Conservation (phyloP, 2,888 invertebrate species). For the Fissipunctia ypsillon region DNA sequence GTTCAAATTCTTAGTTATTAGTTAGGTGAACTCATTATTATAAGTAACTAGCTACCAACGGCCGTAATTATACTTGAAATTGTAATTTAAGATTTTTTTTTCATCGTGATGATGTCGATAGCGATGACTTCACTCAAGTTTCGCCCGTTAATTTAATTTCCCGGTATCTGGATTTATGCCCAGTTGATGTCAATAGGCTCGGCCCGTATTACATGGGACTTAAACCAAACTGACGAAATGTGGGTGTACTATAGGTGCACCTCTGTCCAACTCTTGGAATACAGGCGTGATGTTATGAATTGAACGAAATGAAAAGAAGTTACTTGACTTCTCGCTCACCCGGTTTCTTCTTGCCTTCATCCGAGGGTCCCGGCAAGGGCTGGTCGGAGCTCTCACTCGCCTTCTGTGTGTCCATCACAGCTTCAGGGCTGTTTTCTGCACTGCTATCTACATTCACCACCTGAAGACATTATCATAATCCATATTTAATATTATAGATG, state of each 20-base stretch:
- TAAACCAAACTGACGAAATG: background rate
- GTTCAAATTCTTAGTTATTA: no score
- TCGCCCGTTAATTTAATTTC: no score
- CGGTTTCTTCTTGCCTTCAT: slow-evolving; percentile 66
- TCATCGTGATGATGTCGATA: no score
- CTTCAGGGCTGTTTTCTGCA: slow-evolving; percentile 85
- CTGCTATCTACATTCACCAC: slow-evolving; percentile 86
- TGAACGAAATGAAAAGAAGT: background rate
- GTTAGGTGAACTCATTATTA: no score
- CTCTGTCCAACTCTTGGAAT: background rate
- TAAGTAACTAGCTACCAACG: no score
- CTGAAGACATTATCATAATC: slow-evolving; percentile 61
- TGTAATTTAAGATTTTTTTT: no score
- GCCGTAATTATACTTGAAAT: no score
- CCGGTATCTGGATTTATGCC: no score
- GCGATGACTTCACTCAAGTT: no score
- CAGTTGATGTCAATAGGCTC: no score
- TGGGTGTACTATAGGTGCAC: background rate
- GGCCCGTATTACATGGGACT: no score
- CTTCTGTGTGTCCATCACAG: slow-evolving; percentile 76
- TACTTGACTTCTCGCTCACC: slow-evolving; percentile 61
- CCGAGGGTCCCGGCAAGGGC: slow-evolving; percentile 61
- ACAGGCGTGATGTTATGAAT: background rate
- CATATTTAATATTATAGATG: no score
- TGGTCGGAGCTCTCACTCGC: slow-evolving; percentile 79